These are phyloP conservation scores for Scaptomyza hsui DNA, from an alignment of 1,140 invertebrate species.

Conservation along the genomic window DNA sequence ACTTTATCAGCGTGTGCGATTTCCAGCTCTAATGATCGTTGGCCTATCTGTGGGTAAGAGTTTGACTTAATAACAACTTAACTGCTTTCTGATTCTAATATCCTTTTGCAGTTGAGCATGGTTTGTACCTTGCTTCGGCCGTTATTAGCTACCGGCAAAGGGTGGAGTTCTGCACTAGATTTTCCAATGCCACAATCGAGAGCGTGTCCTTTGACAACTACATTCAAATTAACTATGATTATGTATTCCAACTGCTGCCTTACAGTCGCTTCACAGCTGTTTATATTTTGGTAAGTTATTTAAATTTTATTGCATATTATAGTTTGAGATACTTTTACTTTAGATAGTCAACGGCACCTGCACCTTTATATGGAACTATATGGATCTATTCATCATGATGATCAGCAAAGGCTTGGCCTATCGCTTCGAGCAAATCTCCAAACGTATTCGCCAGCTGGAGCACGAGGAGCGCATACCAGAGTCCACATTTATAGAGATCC, in stretches of 20 bases:
- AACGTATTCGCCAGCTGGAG: constrained; percentile 65
- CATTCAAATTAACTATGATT: constrained; percentile 59
- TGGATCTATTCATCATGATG: constrained; percentile 88
- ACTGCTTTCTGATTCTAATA: too few relatives aligned
- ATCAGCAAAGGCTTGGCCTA: constrained; percentile 86
- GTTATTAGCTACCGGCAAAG: constrained; percentile 46
- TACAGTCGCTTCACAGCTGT: constrained; percentile 40
- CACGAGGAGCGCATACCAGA: constrained; percentile 85
- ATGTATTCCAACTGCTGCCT: constrained; percentile 65
- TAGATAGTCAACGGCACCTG: constrained; percentile 66
- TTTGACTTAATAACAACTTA: too few relatives aligned
- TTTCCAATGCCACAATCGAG: constrained; percentile 32
- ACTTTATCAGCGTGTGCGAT: constrained; percentile 54
- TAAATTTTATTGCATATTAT: too few relatives aligned
- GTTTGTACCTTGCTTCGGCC: constrained; percentile 52
- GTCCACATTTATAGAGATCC: constrained; percentile 86
- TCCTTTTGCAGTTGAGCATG: constrained; percentile 60
- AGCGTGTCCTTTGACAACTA: constrained; percentile 55
- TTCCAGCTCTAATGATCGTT: constrained; percentile 63
- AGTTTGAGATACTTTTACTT: background rate
- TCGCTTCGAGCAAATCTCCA: constrained; percentile 87
- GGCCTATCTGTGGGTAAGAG: constrained; percentile 50
- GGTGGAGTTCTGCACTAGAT: constrained; percentile 27
- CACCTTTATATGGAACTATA: constrained; percentile 89
- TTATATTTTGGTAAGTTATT: constrained; percentile 53